A percentile compares a stretch with the other conserved stretches of the same genome.
phyloP scores from a whole-genome alignment of 1,140 invertebrate species.

The Elymnias hypermnestra region DNA sequence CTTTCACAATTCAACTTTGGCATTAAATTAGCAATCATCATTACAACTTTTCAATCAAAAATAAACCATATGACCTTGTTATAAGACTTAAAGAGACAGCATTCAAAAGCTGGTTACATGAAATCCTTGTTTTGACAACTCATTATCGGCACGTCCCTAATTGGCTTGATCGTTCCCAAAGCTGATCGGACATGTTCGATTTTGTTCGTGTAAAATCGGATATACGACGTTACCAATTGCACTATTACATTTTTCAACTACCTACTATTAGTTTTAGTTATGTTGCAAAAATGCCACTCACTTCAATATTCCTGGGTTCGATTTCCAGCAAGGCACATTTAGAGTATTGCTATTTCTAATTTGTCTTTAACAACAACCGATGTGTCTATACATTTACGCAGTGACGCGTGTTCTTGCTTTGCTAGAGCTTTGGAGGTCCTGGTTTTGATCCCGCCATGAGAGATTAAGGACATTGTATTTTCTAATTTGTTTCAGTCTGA shows the following conservation, averaged over 20 bases:
- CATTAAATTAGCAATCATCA: constrained; percentile 41
- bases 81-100: constrained; percentile 7
- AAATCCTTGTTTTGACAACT: constrained; percentile 67
- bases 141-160: constrained; percentile 63
- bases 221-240: constrained; percentile 7
- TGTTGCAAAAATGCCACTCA: background rate
- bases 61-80: constrained; percentile 24
- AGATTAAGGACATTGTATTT: too few relatives aligned
- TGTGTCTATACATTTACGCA: too few relatives aligned
- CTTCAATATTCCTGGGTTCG: background rate
- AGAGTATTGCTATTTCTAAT: too few relatives aligned
- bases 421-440: too few relatives aligned
- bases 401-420: too few relatives aligned
- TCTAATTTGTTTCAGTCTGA: too few relatives aligned
- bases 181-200: constrained; percentile 24
- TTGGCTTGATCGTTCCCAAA: constrained; percentile 51
- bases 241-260: background rate
- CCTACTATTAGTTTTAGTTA: background rate
- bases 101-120: constrained; percentile 16
- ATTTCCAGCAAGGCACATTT: too few relatives aligned
- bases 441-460: too few relatives aligned
- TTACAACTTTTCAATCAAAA: constrained; percentile 12
- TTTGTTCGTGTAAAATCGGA: constrained; percentile 24
- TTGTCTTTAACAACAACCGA: too few relatives aligned
- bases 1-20: constrained; percentile 68